A percentile compares a stretch with the other conserved stretches of the same genome.
phyloP scores from a whole-genome alignment of 2,888 invertebrate species.

The Rhyacophila evoluta region DNA sequence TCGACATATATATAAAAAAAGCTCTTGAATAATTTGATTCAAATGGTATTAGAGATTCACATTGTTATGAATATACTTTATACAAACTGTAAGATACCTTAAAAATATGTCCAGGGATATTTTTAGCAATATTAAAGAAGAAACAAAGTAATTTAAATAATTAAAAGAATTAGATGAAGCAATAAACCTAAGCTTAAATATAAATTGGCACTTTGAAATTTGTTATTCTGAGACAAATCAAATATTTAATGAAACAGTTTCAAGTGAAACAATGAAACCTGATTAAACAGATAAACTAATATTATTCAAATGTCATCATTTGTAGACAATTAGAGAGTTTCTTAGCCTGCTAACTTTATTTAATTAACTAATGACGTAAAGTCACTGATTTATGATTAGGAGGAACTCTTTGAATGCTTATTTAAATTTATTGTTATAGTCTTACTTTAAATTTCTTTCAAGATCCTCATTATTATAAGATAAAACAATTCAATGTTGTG shows the following conservation, averaged over 20 bases:
- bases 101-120: no score
- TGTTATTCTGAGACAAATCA: not conserved
- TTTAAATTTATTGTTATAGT: not conserved
- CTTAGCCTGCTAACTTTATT: conserved; percentile 10
- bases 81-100: no score
- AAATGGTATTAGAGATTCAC: no score
- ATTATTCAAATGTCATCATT: not conserved
- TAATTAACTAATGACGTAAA: not conserved
- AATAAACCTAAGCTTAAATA: not conserved
- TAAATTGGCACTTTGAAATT: not conserved
- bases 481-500: no score
- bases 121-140: no score
- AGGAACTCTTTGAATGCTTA: not conserved
- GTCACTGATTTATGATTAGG: not conserved
- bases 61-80: no score
- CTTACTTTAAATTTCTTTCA: no score
- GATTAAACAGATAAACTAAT: not conserved
- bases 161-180: not conserved
- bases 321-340: not conserved
- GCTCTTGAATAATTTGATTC: no score
- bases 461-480: no score
- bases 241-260: conserved; percentile 15
- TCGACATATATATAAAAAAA: no score
- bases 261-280: not conserved
- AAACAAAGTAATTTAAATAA: not conserved